Base-by-base conservation (phyloP, 2,888 invertebrate species). In the Lordiphosa andalusiaca region DNA sequence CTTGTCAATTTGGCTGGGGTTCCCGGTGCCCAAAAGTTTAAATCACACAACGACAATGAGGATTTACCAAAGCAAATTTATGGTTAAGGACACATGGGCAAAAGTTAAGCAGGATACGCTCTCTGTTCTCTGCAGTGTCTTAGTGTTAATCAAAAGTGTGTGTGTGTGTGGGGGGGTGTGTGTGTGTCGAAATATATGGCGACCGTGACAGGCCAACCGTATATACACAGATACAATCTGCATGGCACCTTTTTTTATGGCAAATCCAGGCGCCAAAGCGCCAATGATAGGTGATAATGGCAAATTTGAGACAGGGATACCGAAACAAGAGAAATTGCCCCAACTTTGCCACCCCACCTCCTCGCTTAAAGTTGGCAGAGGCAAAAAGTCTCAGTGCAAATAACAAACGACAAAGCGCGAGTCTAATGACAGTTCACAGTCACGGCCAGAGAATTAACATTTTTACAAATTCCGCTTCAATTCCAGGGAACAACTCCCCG, bases 31-130 rank as follows among this genome's bases (percentile, higher is more conserved):
- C 60, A 84, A 81, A 87, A 86, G 84, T 86, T 88, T 87, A 88
- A 87, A 87, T 87, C 88, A 87, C 86, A 86, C 74, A 88, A 85
- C 82, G 87, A 87, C 88, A 87, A 84, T 73, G 67, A 71, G 88
- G 87, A 88, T 87, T 87, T 87, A 66, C 73, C 67, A 67, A 77
- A 70, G 73, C 69, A 84, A 86, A 87, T 88, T 88, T 88, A 88
- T 88, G 77, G 85, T 76, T 78, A 73, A 82, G 76, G 81, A 71
- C 77, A 73, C 75, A 73, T 70, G 72, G 84, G 73, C 71, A 74
- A 63, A 80, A 74, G 80, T 75, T 83, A 82, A 75, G 74, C 82
- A 54, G 46, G 51, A 30, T 30, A 30, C 30, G 30, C 30, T 30
- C 30, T 30, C 30, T 30, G 30, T 7, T 30, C 30, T 9, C 30